Percentiles rank a stretch among this genome's conserved stretches.
Conservation (phyloP, 2,113 vertebrate genomes). For the Channa argus region DNA sequence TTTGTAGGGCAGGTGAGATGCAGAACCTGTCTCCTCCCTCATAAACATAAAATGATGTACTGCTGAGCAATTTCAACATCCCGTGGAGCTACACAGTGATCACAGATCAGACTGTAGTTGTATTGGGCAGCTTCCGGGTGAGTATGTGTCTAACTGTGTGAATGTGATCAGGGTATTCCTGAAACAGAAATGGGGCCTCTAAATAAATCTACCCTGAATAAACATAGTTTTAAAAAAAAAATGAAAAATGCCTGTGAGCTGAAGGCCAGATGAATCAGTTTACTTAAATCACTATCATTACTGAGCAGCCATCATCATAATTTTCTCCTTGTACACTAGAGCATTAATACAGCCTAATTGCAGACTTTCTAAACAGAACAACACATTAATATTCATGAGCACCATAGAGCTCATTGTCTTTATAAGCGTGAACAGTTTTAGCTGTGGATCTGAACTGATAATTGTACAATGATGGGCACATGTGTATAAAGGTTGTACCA, state of each 20-base stretch:
- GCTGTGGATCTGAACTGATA: conserved; percentile 60
- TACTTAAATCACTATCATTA: conserved; percentile 74
- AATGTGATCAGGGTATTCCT: no score
- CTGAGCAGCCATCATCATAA: conserved; percentile 60
- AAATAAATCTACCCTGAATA: no score
- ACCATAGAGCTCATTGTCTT: conserved; percentile 48
- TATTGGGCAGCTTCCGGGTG: no score
- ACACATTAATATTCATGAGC: conserved; percentile 65
- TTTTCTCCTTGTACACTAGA: conserved; percentile 54
- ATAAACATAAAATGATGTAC: no score
- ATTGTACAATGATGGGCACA: conserved; percentile 45
- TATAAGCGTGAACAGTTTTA: conserved; percentile 36
- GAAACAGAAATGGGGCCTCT: no score
- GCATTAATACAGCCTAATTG: conserved; percentile 68
- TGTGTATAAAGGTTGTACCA: conserved; percentile 4
- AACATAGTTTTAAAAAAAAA: conserved; percentile 7
- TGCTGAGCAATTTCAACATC: no score
- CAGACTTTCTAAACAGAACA: conserved; percentile 54
- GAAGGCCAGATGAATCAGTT: conserved; percentile 64
- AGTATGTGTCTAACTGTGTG: no score
- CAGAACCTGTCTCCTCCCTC: no score
- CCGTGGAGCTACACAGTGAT: no score
- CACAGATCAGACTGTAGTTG: no score
- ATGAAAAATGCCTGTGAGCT: neutral
- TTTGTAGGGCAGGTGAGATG: no score